Evolutionary conservation across 2,888 invertebrate genomes (phyloP).

Genomic region (Caenorhabditis sinica): DNA sequence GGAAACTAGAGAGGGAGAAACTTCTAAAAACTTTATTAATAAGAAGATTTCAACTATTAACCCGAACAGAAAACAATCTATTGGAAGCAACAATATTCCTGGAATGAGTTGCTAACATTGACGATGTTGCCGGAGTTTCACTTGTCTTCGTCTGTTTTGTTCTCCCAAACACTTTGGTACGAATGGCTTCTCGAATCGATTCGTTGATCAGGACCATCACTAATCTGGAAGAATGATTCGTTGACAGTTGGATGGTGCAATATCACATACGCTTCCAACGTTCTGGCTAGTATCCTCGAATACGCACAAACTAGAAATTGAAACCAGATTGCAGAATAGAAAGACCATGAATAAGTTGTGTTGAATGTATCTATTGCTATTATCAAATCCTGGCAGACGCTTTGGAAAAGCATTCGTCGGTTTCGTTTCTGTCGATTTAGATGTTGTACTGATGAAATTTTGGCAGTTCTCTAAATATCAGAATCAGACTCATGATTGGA

Average conservation of each 20-base stretch:
- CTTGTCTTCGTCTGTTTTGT: slow-evolving; percentile 2
- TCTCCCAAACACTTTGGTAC: neutral
- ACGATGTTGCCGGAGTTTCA: slow-evolving; percentile 31
- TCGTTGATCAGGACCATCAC: slow-evolving; percentile 51
- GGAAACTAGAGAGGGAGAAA: neutral
- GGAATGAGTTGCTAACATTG: slow-evolving; percentile 28
- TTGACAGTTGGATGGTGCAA: too few species aligned
- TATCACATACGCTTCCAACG: slow-evolving; percentile 52
- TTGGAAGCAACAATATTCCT: slow-evolving; percentile 38
- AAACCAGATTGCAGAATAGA: slow-evolving; percentile 38
- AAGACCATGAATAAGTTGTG: slow-evolving; percentile 46
- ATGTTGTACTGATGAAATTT: slow-evolving; percentile 42
- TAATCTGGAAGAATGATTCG: slow-evolving; percentile 11
- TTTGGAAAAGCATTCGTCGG: slow-evolving; percentile 56
- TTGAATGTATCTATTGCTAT: slow-evolving; percentile 57
- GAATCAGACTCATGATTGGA: neutral
- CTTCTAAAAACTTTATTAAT: too few species aligned
- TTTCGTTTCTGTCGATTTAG: slow-evolving; percentile 43
- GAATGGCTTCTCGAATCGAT: slow-evolving; percentile 50
- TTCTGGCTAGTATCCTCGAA: slow-evolving; percentile 40
- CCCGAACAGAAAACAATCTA: slow-evolving; percentile 26
- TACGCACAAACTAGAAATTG: slow-evolving; percentile 47
- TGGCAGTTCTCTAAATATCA: slow-evolving; percentile 26
- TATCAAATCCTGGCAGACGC: slow-evolving; percentile 54
- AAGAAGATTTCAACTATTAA: slow-evolving; percentile 7